Evolutionary conservation across 2,797 vertebrate genomes (phyloP).

Genomic region (Tangara arthus): DNA sequence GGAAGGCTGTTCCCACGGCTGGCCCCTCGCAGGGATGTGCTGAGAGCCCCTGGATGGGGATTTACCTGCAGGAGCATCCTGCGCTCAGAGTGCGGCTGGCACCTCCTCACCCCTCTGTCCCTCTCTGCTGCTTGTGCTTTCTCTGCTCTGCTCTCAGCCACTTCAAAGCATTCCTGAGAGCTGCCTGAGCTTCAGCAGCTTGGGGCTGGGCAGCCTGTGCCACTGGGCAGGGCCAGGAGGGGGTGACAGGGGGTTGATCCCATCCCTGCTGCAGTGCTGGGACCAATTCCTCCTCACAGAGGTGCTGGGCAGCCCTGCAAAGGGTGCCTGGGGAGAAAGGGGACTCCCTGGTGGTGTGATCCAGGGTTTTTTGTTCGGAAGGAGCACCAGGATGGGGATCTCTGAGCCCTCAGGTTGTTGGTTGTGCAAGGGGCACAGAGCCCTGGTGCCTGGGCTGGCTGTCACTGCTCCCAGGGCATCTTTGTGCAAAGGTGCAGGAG

Average conservation of each 20-base stretch:
- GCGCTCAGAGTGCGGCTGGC: fast-evolving
- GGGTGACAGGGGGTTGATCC: neutral
- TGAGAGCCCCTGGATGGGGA: neutral
- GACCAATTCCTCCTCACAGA: fast-evolving
- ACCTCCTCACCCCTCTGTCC: neutral
- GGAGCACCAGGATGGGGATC: neutral
- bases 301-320: neutral
- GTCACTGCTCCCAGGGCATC: neutral
- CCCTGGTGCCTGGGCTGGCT: fast-evolving
- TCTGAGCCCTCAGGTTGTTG: neutral
- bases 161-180: constrained; percentile 59
- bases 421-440: fast-evolving
- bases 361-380: neutral
- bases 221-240: neutral
- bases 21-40: neutral
- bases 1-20: neutral
- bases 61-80: neutral
- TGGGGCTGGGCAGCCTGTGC: neutral
- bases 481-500: neutral
- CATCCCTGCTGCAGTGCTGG: fast-evolving
- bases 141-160: neutral
- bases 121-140: neutral
- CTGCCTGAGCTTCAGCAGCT: neutral
- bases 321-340: neutral
- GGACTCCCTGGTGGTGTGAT: neutral